Percentiles rank a stretch among this genome's conserved stretches.
Evolutionary conservation across 2,888 invertebrate genomes (phyloP).

Genomic region (Penaeus monodon): DNA sequence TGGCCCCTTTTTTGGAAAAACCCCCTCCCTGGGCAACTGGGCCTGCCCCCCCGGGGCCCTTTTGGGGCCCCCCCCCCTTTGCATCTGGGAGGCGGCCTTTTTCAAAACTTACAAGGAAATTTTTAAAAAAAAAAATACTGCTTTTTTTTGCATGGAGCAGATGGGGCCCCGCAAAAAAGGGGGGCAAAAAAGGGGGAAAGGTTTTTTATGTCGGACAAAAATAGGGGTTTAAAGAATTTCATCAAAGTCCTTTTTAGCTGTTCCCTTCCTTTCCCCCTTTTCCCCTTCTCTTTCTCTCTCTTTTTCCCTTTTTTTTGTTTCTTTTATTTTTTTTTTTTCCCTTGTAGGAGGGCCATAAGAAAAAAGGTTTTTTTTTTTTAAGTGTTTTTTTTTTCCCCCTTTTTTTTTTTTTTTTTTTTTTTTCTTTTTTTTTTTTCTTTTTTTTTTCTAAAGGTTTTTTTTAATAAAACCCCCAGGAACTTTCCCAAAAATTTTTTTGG

Average conservation of each 20-base stretch:
- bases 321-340: too few relatives aligned
- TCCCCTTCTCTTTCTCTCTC: not conserved
- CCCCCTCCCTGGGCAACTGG: conserved; percentile 97
- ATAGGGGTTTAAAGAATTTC: too few relatives aligned
- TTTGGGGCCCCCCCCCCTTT: conserved; percentile 85
- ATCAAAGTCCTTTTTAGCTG: too few relatives aligned
- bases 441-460: too few relatives aligned
- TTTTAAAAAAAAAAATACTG: conserved; percentile 87
- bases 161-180: conserved; percentile 98
- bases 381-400: too few relatives aligned
- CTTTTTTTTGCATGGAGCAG: conserved; percentile 92
- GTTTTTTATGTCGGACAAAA: conserved; percentile 26
- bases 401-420: too few relatives aligned
- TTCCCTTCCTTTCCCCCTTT: too few relatives aligned
- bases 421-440: too few relatives aligned
- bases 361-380: too few relatives aligned
- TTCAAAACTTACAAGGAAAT: conserved; percentile 96
- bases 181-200: conserved; percentile 94
- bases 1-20: conserved; percentile 87
- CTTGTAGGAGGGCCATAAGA: too few relatives aligned
- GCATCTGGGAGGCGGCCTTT: conserved; percentile 93
- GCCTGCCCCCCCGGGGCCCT: too few relatives aligned
- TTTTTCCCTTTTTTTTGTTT: not conserved
- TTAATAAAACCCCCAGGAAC: not conserved
- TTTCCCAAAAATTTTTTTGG: not conserved